These are phyloP conservation scores for Mnemiopsis leidyi DNA, from an alignment of 37 sponge, comb jelly and placozoan genomes.

Conservation along the genomic window DNA sequence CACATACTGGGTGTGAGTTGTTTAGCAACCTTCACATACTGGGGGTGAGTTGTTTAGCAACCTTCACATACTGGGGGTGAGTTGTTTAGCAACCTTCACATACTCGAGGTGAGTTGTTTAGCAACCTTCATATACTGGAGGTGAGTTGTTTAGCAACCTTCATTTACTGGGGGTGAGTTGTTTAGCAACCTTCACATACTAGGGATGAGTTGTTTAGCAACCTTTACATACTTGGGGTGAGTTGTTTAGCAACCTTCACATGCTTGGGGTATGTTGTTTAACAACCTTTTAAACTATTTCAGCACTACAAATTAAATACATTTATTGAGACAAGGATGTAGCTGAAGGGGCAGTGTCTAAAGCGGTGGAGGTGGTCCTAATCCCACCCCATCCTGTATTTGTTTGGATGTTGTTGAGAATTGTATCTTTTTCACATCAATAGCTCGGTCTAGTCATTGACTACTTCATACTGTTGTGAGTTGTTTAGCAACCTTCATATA, in stretches of 20 bases:
- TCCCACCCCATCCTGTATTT: too few relatives aligned
- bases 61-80: background rate
- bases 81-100: background rate
- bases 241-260: background rate
- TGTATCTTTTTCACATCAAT: too few relatives aligned
- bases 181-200: background rate
- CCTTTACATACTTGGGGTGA: background rate
- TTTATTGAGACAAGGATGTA: too few relatives aligned
- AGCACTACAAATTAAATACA: too few relatives aligned
- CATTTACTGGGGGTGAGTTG: background rate
- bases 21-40: background rate
- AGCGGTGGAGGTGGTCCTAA: too few relatives aligned
- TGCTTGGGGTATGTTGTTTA: background rate
- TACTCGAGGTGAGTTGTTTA: background rate
- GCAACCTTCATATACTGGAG: background rate
- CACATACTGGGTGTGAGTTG: background rate
- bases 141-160: background rate
- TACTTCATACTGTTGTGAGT: too few relatives aligned
- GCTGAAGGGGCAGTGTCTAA: too few relatives aligned
- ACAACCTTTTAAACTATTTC: too few relatives aligned
- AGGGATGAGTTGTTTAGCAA: background rate
- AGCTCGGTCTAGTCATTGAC: too few relatives aligned
- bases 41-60: background rate
- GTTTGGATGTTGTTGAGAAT: too few relatives aligned
- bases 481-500: background rate